Conservation (phyloP, 2,888 invertebrate genomes). For the Smittia aterrima region DNA sequence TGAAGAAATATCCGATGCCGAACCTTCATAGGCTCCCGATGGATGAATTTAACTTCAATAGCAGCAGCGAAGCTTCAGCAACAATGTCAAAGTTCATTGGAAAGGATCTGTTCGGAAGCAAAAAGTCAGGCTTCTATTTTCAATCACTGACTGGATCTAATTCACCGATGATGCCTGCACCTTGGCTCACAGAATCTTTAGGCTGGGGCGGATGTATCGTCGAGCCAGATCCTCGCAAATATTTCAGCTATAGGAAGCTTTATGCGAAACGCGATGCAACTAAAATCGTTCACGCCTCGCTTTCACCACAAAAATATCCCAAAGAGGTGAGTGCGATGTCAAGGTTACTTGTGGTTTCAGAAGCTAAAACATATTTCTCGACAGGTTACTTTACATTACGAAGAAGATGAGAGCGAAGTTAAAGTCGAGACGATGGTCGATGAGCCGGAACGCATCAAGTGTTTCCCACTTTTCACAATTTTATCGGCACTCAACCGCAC, state of each 20-base stretch:
- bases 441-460: conserved; percentile 70
- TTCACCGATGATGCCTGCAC: conserved; percentile 63
- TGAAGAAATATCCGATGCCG: conserved; percentile 55
- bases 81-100: conserved; percentile 52
- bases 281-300: conserved; percentile 72
- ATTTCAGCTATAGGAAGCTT: conserved; percentile 63
- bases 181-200: conserved; percentile 68
- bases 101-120: conserved; percentile 49
- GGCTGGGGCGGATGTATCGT: conserved; percentile 74
- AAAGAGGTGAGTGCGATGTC: conserved; percentile 60
- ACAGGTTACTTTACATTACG: conserved; percentile 56
- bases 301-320: conserved; percentile 73
- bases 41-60: conserved; percentile 48
- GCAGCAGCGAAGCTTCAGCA: conserved; percentile 49
- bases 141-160: conserved; percentile 63
- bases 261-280: conserved; percentile 60
- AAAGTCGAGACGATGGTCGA: conserved; percentile 58
- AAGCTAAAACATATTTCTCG: background rate
- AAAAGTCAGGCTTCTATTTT: conserved; percentile 67
- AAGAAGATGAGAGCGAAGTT: conserved; percentile 56
- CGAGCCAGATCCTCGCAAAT: conserved; percentile 76
- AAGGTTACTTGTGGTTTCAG: background rate
- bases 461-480: conserved; percentile 80
- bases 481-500: conserved; percentile 73
- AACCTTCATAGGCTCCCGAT: conserved; percentile 46